These are phyloP conservation scores for Synanthedon myopaeformis DNA, from an alignment of 2,888 invertebrate species.

Conservation along the genomic window DNA sequence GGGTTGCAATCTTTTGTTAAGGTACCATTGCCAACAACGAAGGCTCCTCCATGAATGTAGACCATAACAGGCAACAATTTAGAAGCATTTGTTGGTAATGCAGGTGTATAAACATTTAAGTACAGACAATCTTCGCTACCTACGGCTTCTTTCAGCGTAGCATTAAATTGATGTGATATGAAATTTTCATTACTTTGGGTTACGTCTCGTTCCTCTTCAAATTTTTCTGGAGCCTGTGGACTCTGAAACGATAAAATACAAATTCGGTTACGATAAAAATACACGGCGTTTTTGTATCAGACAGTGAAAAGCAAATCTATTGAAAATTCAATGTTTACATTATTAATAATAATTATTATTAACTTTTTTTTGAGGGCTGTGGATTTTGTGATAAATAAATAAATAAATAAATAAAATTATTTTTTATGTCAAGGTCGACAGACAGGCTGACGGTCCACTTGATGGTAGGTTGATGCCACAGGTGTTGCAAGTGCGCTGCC, in stretches of 20 bases:
- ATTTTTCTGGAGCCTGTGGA: not conserved
- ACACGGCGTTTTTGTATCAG: too few species aligned
- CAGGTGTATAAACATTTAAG: slow-evolving; percentile 40
- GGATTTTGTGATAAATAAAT: too few species aligned
- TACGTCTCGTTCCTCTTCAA: not conserved
- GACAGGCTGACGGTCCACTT: too few species aligned
- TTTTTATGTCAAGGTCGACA: too few species aligned
- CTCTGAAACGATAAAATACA: not conserved
- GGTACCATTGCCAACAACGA: slow-evolving; percentile 32
- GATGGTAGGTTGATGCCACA: too few species aligned
- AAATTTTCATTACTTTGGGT: not conserved
- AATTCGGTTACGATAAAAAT: not conserved
- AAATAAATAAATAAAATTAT: too few species aligned
- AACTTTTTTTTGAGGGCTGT: too few species aligned
- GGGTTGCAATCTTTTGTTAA: slow-evolving; percentile 31
- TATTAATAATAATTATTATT: too few species aligned
- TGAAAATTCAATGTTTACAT: too few species aligned
- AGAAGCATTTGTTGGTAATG: slow-evolving; percentile 13
- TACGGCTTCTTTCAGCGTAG: not conserved
- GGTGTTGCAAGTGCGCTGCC: too few species aligned
- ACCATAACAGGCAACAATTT: slow-evolving; percentile 34
- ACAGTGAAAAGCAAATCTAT: too few species aligned
- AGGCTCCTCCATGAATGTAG: slow-evolving; percentile 50
- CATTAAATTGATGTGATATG: not conserved
- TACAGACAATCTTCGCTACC: slow-evolving; percentile 50